A percentile compares a stretch with the other conserved stretches of the same genome.
phyloP scores from a whole-genome alignment of 2,797 vertebrate genomes.

The Enteromius treurensis region DNA sequence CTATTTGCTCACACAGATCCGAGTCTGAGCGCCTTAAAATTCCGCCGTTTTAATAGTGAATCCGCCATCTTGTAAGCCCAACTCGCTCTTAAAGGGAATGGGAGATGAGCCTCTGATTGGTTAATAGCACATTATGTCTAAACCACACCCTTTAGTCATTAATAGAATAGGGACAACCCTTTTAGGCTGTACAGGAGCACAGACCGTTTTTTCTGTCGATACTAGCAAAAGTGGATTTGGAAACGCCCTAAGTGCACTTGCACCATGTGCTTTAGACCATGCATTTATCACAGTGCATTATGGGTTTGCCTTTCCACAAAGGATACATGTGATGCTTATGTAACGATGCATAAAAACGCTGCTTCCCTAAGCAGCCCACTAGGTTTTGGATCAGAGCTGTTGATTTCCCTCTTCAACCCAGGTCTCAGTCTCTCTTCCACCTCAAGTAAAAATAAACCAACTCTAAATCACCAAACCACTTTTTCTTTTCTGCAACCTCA shows the following conservation, averaged over 20 bases:
- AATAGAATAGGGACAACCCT: neutral
- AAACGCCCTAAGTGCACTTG: neutral
- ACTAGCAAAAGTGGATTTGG: neutral
- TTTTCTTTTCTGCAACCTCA: conserved; percentile 2
- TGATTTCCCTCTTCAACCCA: conserved; percentile 38
- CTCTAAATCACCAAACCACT: conserved; percentile 2
- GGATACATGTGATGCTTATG: neutral
- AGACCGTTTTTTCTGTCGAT: too few relatives aligned
- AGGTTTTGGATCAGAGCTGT: conserved; percentile 17
- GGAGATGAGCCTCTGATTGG: neutral
- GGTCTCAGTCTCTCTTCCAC: conserved; percentile 29
- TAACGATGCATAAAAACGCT: conserved; percentile 2
- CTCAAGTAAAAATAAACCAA: conserved; percentile 31
- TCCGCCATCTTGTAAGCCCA: neutral
- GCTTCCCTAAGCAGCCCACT: conserved; percentile 21
- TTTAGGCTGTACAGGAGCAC: neutral
- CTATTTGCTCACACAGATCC: too few relatives aligned
- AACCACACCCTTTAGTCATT: neutral
- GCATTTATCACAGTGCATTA: conserved; percentile 12
- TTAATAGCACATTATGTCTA: neutral
- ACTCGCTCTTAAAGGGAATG: neutral
- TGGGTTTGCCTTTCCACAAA: conserved; percentile 5
- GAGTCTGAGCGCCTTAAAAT: neutral
- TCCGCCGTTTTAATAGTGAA: neutral
- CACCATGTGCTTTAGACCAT: neutral